Evolutionary conservation across 2,113 vertebrate species (phyloP), one percentile per base, ranked within the genome.

Genomic region (Phaetusa simplex): DNA sequence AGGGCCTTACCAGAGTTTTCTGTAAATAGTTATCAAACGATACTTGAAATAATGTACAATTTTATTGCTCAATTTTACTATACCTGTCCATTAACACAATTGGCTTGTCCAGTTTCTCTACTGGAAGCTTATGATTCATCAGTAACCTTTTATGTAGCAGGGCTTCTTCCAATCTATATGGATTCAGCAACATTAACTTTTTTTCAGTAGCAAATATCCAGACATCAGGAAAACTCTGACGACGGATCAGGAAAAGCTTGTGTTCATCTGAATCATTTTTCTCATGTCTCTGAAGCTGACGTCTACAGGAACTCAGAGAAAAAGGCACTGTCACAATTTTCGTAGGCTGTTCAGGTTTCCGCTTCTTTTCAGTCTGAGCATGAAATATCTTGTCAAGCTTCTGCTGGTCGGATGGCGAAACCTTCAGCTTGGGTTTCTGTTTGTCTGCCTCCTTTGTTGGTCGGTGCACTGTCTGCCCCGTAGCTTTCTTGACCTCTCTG

Each of bases 81-180:
- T 99, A 99, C 99, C 99, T 98, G 93, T 99, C 99, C 53, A 98
- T 99, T 98, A 99, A 96, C 88, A 97, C 76, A 97, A 99, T 95
- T 76, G 99, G 99, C 49, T 97, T 97, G 93, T 99, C 99, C 96
- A 99, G 97, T 67, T 96, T 98, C 96, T 98, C 98, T 83, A 96
- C 91, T 95, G 98, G 98, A 97, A 99, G 98, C 91, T 98, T 98
- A 97, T 99, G 99, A 96, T 99, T 98, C 98, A 99, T 98, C 96
- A 99, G 94, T 93, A 99, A 98, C 96, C 98, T 99, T 97, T 98
- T 98, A 98, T 98, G 98, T 26, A 99, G 98, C 95, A 99, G 97
- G 69, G 98, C 98, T 97, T 99, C 99, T 98, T 99, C 99, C 90
- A 99, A 97, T 94, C 99, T 99, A 81, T 99, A 99, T 8, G 99